phyloP scores from a whole-genome alignment of 2,888 invertebrate species.

The Endotricha flammealis region DNA sequence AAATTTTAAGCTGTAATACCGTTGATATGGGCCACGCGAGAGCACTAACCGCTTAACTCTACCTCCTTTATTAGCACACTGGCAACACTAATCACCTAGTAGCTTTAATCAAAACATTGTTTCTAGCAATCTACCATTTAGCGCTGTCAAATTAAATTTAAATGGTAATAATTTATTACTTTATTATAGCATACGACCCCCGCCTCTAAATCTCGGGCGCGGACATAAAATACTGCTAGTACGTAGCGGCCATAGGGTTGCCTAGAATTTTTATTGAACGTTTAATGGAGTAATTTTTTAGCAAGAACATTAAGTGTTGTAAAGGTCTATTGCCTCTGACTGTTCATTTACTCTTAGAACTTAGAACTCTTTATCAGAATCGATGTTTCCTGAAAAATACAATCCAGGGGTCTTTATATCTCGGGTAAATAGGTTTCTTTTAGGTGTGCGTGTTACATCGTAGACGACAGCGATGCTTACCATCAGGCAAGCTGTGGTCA shows the following conservation, averaged over 20 bases:
- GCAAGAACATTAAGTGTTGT: too few relatives aligned
- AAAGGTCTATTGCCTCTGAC: too few relatives aligned
- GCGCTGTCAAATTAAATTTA: conserved; percentile 75
- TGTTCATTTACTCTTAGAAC: too few relatives aligned
- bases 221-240: conserved; percentile 69
- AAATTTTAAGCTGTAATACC: conserved; percentile 10
- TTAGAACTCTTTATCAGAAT: too few relatives aligned
- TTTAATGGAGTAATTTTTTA: too few relatives aligned
- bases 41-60: conserved; percentile 7
- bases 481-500: too few relatives aligned
- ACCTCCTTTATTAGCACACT: conserved; percentile 16
- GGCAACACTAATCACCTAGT: conserved; percentile 41
- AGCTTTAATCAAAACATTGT: conserved; percentile 62
- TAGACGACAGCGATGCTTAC: too few relatives aligned
- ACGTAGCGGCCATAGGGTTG: conserved; percentile 31
- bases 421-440: too few relatives aligned
- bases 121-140: conserved; percentile 53
- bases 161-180: conserved; percentile 74
- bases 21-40: conserved; percentile 7
- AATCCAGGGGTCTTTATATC: too few relatives aligned
- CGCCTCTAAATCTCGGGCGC: conserved; percentile 61
- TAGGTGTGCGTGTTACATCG: too few relatives aligned
- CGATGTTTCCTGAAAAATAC: too few relatives aligned
- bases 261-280: not conserved
- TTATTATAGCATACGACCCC: conserved; percentile 68